Evolutionary conservation across 37 sponge, comb jelly and placozoan genomes (phyloP), one percentile per base, ranked within the genome.

Genomic region (Crambe crambe): DNA sequence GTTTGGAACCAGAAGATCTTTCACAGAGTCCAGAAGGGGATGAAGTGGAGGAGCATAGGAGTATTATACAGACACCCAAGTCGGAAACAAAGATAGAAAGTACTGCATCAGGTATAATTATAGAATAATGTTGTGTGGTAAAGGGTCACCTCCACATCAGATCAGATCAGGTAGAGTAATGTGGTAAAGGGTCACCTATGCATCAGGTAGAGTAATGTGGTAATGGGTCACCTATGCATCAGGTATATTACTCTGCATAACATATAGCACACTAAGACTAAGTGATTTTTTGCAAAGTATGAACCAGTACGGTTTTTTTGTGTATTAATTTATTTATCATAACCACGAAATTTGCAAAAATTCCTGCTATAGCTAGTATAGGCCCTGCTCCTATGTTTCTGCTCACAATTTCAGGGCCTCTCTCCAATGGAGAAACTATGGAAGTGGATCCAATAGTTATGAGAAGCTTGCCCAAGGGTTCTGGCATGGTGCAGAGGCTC

Each of bases 401-500:
- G n/a, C n/a, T n/a, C n/a, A n/a, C n/a, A n/a, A n/a, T n/a, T n/a
- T n/a, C n/a, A n/a, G n/a, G n/a, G n/a, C n/a, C n/a, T n/a, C n/a
- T n/a, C n/a, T n/a, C 51, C 12, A 47, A 47, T 47, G 51, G 12
- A 15, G 51, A 47, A 12, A 12, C 6, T 15, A 47, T 47, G 51
- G 51, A 47, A 47, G 12, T 47, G 12, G 51, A 47, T 15, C 10
- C 10, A 47, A 15, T 15, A 15, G 12, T 15, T 15, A 15, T 47
- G 51, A 47, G 51, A 12, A 47, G 10, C 12, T 6, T 12, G 6
- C 51, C 51, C 12, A 15, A 6, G 12, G 51, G 10, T 12, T 47
- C 51, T 47, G 68, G 79, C 15, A 9, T 68, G 2, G 79, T 79
- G 0, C 41, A 67, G 56, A 42, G 68, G 20, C 37, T 79, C 21